Evolutionary conservation across 92 coral and sea anemone species (phyloP), one percentile per base, ranked within the genome.

Genomic region (Zoanthus sansibaricus): DNA sequence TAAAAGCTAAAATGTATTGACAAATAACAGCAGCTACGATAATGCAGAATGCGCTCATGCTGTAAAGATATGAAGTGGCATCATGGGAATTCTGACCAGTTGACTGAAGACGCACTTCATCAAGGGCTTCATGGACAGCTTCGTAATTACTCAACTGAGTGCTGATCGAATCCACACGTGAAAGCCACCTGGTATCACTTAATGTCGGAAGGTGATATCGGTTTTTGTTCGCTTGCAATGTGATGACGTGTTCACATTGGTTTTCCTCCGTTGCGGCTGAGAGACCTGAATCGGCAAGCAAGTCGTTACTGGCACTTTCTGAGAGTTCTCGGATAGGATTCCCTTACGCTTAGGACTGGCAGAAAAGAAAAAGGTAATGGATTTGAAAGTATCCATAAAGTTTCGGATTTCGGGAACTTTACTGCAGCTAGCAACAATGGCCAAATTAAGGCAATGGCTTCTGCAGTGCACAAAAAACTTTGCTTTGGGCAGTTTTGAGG

Each of bases 361-460:
- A 54, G 92, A 83, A 66, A 89, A 88, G 67, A 83, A 75, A 56
- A 89, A 32, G 71, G 87, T 87, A 17, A 87, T 33, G 21, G 70
- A 55, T 49, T 89, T 52, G 75, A 83, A 83, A 25, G 88, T 82
- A 32, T 75, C 48, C 91, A 89, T 89, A 55, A 89, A 76, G 64
- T 89, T 89, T 21, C 66, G 85, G 62, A 86, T 86, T 79, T 86
- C 89, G 20, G 51, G 84, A 32, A 90, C 89, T 20, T 86, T 12
- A 51, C 59, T 90, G 52, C 92, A 90, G 87, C 87, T 86, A 17
- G 78, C 83, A 47, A 90, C 92, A 6, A 86, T 86, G 66, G 72
- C 89, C 4, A 78, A 89, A 75, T 89, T 89, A 4, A 86, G 89
- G 54, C 83, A 89, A 77, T 78, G 87, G 25, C 92, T 86, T 67